Conservation (phyloP, 2,888 invertebrate genomes). For the Mactromeris polynyma region DNA sequence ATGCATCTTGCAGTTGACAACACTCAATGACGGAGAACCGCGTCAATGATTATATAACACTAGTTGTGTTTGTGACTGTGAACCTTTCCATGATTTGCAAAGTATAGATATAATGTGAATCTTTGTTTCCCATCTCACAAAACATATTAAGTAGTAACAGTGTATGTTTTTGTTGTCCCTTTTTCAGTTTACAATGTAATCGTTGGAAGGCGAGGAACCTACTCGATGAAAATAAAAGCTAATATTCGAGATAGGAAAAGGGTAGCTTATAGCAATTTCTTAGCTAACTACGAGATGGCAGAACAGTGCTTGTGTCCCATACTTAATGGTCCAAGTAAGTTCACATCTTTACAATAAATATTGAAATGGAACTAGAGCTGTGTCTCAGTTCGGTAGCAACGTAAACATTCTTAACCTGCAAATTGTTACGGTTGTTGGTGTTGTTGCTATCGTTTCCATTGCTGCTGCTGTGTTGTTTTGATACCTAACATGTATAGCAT, state of each 20-base stretch:
- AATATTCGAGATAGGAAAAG: slow-evolving; percentile 63
- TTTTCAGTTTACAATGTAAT: slow-evolving; percentile 75
- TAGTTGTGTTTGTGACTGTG: no score
- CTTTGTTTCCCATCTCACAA: background rate
- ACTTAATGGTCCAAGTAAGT: slow-evolving; percentile 55
- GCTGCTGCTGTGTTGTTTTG: no score
- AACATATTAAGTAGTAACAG: no score
- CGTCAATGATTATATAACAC: no score
- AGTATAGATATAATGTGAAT: background rate
- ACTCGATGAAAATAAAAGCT: slow-evolving; percentile 74
- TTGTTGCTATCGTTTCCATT: background rate
- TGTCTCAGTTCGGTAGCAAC: no score
- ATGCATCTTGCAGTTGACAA: no score
- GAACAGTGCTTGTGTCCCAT: slow-evolving; percentile 69
- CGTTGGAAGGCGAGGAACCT: slow-evolving; percentile 64
- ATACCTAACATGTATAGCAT: no score
- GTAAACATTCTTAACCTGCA: no score
- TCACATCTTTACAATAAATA: slow-evolving; percentile 12
- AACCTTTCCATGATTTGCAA: no score
- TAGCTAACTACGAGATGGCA: slow-evolving; percentile 67
- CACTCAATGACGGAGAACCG: no score
- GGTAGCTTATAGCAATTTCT: slow-evolving; percentile 60
- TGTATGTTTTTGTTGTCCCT: background rate
- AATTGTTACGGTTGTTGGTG: no score
- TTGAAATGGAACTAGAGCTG: no score